phyloP scores from a whole-genome alignment of 2,797 vertebrate genomes.

The Decapterus maruadsi region DNA sequence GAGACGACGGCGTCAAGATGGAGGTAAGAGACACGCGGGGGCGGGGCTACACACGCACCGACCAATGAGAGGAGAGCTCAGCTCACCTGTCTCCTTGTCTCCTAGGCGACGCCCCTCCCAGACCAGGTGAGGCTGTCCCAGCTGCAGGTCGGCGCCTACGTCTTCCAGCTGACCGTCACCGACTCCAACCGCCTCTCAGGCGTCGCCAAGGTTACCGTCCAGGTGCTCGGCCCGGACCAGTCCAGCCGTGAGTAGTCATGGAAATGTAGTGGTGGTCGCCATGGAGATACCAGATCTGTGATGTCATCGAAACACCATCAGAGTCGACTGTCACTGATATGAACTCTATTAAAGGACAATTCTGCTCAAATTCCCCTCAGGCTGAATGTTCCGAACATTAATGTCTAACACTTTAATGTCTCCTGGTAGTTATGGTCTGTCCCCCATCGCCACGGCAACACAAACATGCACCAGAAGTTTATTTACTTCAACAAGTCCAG shows the following conservation, averaged over 20 bases:
- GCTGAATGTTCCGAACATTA: no score
- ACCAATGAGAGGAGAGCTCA: not conserved
- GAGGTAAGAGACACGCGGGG: constrained; percentile 79
- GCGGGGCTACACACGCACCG: constrained; percentile 1
- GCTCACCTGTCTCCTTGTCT: no score
- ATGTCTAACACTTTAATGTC: no score
- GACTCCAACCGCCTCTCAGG: constrained; percentile 81
- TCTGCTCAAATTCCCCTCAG: no score
- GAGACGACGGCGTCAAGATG: constrained; percentile 60
- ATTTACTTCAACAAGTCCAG: no score
- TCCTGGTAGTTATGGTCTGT: no score
- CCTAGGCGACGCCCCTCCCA: constrained; percentile 77
- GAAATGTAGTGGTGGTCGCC: constrained; percentile 21
- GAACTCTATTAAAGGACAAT: no score
- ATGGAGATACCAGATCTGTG: no score
- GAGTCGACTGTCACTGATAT: no score
- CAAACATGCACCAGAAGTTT: no score
- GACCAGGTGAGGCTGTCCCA: constrained; percentile 86
- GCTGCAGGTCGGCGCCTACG: constrained; percentile 85
- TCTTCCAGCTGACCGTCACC: constrained; percentile 86
- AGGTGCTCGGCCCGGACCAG: constrained; percentile 86
- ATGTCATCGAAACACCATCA: no score
- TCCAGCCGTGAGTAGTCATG: constrained; percentile 85
- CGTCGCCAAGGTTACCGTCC: constrained; percentile 79
- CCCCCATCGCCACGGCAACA: no score